Percentiles rank a stretch among this genome's conserved stretches.
phyloP scores from a whole-genome alignment of 37 sponge, comb jelly and placozoan genomes.

The Ephydatia muelleri region DNA sequence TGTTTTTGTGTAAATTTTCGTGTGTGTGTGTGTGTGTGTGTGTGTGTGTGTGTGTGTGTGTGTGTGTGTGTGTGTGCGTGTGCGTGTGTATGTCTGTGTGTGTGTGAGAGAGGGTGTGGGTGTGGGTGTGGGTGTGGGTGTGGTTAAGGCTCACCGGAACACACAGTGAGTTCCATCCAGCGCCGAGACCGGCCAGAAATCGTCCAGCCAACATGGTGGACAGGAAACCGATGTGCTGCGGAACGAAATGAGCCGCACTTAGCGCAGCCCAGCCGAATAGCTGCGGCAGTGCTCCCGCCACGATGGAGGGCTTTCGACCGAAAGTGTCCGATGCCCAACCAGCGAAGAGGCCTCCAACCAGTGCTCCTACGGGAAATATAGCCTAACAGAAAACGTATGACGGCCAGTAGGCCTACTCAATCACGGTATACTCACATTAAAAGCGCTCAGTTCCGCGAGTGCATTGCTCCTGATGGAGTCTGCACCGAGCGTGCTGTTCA shows the following conservation, averaged over 20 bases:
- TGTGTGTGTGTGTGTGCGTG: background rate
- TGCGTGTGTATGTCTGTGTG: constrained; percentile 15
- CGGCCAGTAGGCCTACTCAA: background rate
- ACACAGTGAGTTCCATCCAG: constrained; percentile 52
- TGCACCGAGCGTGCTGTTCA: background rate
- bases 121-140: constrained; percentile 13
- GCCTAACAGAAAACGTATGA: constrained; percentile 15
- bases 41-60: background rate
- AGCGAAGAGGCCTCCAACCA: constrained; percentile 53
- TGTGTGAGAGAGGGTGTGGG: constrained; percentile 29
- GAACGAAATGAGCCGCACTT: background rate
- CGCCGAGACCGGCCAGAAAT: constrained; percentile 54
- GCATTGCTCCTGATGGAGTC: background rate
- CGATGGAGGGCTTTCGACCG: constrained; percentile 51
- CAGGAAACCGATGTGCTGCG: constrained; percentile 13
- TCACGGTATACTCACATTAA: background rate
- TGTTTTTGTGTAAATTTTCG: too few relatives aligned
- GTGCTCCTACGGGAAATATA: constrained; percentile 54
- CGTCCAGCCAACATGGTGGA: constrained; percentile 41
- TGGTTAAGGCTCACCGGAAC: constrained; percentile 59
- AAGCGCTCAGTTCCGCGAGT: background rate
- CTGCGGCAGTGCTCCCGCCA: constrained; percentile 28
- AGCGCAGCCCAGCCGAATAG: constrained; percentile 60
- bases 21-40: background rate
- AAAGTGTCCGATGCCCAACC: constrained; percentile 46